These are phyloP conservation scores for Isotomurus palustris DNA, from an alignment of 2,888 invertebrate species.

Conservation along the genomic window DNA sequence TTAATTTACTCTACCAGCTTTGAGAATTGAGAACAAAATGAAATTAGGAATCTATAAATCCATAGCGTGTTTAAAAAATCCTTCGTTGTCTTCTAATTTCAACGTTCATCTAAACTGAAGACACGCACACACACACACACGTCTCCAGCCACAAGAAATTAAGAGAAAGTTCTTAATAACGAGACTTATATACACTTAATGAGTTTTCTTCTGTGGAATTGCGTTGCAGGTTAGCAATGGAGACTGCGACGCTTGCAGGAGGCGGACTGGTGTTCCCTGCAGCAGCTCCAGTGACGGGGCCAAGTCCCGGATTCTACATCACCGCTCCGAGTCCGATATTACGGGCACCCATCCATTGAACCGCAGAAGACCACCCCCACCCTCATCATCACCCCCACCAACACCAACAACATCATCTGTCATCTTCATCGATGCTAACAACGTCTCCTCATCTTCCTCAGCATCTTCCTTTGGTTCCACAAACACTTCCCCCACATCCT, in stretches of 20 bases:
- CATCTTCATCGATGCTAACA: background rate
- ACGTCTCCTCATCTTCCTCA: background rate
- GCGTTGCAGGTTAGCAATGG: slow-evolving; percentile 96
- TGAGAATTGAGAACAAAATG: too few relatives aligned
- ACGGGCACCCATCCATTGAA: slow-evolving; percentile 46
- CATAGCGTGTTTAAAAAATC: too few relatives aligned
- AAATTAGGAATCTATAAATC: too few relatives aligned
- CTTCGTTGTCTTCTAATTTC: too few relatives aligned
- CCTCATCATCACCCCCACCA: slow-evolving; percentile 1
- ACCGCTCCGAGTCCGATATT: slow-evolving; percentile 46
- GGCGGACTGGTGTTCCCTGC: slow-evolving; percentile 45
- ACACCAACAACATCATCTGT: background rate
- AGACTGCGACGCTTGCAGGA: slow-evolving; percentile 78
- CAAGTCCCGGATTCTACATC: slow-evolving; percentile 47
- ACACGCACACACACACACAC: too few relatives aligned
- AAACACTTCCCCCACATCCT: background rate
- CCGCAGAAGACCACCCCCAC: slow-evolving; percentile 32
- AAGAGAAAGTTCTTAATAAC: too few relatives aligned
- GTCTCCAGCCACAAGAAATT: too few relatives aligned
- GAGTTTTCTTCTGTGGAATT: too few relatives aligned
- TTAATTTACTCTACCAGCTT: too few relatives aligned
- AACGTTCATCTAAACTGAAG: too few relatives aligned
- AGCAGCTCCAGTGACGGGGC: slow-evolving; percentile 42
- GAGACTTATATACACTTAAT: too few relatives aligned
- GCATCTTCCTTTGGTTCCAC: too few relatives aligned